phyloP scores from a whole-genome alignment of 1,140 invertebrate species.

The Sycophaga agraensis region DNA sequence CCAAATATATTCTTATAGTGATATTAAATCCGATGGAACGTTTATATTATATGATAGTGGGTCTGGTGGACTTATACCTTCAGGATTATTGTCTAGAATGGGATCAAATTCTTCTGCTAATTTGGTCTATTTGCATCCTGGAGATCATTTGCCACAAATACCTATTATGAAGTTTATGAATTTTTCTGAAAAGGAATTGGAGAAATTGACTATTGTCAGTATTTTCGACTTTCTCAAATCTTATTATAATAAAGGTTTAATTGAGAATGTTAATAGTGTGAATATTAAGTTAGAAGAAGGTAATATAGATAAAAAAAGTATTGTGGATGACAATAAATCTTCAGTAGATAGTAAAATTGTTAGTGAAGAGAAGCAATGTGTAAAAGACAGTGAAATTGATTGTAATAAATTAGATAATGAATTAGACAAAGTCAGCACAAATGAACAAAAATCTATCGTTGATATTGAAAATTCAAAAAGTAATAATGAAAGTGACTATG shows the following conservation, averaged over 20 bases:
- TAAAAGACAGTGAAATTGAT: background rate
- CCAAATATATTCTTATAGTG: conserved; percentile 80
- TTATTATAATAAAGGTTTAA: conserved; percentile 58
- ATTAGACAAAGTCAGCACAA: no score
- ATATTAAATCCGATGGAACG: conserved; percentile 75
- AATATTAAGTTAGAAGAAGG: background rate
- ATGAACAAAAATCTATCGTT: no score
- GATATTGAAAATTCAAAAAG: no score
- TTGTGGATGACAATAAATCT: background rate
- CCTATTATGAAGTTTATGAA: conserved; percentile 78
- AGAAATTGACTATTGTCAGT: conserved; percentile 70
- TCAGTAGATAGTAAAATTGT: no score
- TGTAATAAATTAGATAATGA: background rate
- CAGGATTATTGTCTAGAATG: conserved; percentile 75
- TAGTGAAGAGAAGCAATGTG: no score
- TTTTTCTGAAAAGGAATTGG: conserved; percentile 66
- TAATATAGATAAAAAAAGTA: conserved; percentile 16
- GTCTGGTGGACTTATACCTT: conserved; percentile 78
- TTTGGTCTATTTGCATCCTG: conserved; percentile 77
- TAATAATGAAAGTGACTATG: no score
- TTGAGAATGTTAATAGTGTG: background rate
- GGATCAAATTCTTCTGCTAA: conserved; percentile 65
- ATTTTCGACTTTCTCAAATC: conserved; percentile 71
- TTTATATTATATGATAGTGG: conserved; percentile 88
- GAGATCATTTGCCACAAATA: conserved; percentile 72